Conservation (phyloP, 1,140 invertebrate genomes). For the Lamellibrachia luymesi region DNA sequence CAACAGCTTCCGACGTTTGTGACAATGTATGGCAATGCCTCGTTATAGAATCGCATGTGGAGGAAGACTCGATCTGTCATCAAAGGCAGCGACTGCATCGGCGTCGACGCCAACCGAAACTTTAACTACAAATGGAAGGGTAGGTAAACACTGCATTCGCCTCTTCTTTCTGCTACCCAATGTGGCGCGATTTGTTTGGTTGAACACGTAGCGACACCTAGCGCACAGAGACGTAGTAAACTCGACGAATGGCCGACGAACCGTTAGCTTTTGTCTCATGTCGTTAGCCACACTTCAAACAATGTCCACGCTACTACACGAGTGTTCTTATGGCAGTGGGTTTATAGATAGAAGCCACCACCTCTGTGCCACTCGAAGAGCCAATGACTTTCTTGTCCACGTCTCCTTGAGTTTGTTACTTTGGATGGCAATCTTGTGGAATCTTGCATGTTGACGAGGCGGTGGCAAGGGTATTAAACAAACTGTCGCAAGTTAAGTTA, state of each 20-base stretch:
- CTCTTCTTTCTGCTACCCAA: not conserved
- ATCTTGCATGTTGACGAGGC: not conserved
- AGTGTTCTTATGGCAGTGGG: not conserved
- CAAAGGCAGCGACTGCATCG: constrained; percentile 21
- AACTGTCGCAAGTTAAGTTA: too few relatives aligned
- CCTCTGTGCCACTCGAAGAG: not conserved
- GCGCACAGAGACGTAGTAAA: not conserved
- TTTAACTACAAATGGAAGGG: constrained; percentile 23
- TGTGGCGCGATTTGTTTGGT: not conserved
- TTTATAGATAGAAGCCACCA: not conserved
- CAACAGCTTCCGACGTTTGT: too few relatives aligned
- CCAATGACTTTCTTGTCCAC: not conserved
- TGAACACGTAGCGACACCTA: not conserved
- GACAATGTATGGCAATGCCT: not conserved
- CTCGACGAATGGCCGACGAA: not conserved
- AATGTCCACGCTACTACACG: too few relatives aligned
- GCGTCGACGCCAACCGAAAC: constrained; percentile 22
- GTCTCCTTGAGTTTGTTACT: not conserved
- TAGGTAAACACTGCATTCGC: not conserved
- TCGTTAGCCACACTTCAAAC: too few relatives aligned
- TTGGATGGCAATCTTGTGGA: not conserved
- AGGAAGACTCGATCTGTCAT: constrained; percentile 22
- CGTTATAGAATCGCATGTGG: constrained; percentile 28
- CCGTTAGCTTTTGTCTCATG: not conserved
- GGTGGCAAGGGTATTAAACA: too few relatives aligned